A percentile compares a stretch with the other conserved stretches of the same genome.
Conservation (phyloP, 1,140 invertebrate genomes). For the Hormaphis cornu region DNA sequence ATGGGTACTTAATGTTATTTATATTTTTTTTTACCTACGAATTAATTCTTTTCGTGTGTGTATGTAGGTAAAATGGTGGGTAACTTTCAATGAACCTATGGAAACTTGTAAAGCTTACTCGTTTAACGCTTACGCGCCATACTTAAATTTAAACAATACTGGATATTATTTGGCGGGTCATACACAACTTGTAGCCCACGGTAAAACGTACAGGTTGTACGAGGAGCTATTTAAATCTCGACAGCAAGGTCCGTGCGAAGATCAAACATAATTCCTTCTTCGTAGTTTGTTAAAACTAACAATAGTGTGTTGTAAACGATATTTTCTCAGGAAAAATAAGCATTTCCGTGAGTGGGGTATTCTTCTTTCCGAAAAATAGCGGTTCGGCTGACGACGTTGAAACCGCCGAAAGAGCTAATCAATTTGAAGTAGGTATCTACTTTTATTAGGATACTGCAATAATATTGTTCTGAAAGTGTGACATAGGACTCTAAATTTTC, state of each 20-base stretch:
- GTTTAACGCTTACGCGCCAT: slow-evolving; percentile 40
- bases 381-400: slow-evolving; percentile 42
- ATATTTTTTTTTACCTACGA: too few species aligned
- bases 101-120: slow-evolving; percentile 57
- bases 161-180: slow-evolving; percentile 52
- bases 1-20: too few species aligned
- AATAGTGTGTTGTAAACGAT: neutral
- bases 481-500: neutral
- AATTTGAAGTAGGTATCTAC: slow-evolving; percentile 43
- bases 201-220: slow-evolving; percentile 56
- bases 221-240: slow-evolving; percentile 49
- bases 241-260: slow-evolving; percentile 47
- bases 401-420: slow-evolving; percentile 44
- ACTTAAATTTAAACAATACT: slow-evolving; percentile 46
- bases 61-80: slow-evolving; percentile 51
- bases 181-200: slow-evolving; percentile 54
- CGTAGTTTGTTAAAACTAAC: neutral
- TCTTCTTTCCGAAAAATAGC: slow-evolving; percentile 43
- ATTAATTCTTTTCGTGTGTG: too few species aligned
- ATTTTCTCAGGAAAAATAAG: slow-evolving; percentile 43
- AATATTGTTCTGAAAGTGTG: too few species aligned
- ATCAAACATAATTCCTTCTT: too few species aligned
- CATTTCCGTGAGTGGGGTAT: slow-evolving; percentile 46
- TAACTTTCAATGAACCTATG: slow-evolving; percentile 64
- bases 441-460: too few species aligned